Evolutionary conservation across 2,113 vertebrate species (phyloP).

Genomic region (Vanacampus margaritifer): DNA sequence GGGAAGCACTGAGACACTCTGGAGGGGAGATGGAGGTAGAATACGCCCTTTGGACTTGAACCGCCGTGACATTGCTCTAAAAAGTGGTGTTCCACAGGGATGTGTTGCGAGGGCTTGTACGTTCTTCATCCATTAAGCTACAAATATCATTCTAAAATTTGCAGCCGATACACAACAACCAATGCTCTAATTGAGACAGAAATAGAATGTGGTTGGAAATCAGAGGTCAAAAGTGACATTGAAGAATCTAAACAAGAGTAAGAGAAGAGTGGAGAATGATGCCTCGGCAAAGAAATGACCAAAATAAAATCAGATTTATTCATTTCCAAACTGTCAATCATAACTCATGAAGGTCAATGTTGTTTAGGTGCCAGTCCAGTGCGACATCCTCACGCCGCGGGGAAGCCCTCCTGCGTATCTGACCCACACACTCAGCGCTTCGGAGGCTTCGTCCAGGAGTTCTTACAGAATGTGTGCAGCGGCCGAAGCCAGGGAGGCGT

Average conservation of each 20-base stretch:
- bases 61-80: not conserved
- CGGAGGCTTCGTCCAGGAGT: constrained; percentile 85
- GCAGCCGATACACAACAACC: not conserved
- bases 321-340: not conserved
- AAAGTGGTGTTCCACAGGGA: not conserved
- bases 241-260: too few relatives aligned
- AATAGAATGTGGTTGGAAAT: too few relatives aligned
- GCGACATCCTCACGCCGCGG: constrained; percentile 59
- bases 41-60: not conserved
- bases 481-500: constrained; percentile 47
- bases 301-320: not conserved
- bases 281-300: not conserved
- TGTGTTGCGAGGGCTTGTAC: not conserved
- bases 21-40: constrained; percentile 75
- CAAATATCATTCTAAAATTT: not conserved
- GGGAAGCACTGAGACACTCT: constrained; percentile 88
- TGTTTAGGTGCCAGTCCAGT: constrained; percentile 52
- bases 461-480: constrained; percentile 85
- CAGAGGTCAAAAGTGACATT: too few relatives aligned
- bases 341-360: not conserved
- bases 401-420: constrained; percentile 62
- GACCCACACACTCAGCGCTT: constrained; percentile 81
- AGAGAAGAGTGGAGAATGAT: too few relatives aligned
- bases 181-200: not conserved
- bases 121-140: not conserved